Evolutionary conservation across 2,113 vertebrate species (phyloP).

Genomic region (Engystomops pustulosus): DNA sequence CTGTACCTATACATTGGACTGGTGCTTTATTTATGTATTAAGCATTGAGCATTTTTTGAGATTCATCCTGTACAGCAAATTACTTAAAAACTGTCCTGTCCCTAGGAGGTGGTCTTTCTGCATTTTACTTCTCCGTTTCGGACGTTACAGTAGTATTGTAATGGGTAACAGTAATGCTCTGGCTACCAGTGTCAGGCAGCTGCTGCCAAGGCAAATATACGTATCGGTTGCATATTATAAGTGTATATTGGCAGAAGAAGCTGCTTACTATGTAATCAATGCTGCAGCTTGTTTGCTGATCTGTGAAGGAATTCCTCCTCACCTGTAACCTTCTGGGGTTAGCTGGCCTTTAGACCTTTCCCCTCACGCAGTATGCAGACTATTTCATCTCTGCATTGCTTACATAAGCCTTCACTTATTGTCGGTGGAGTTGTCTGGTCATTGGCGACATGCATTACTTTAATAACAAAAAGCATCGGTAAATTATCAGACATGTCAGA

Average conservation of each 20-base stretch:
- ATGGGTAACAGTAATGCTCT: too few relatives aligned
- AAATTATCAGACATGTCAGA: background rate
- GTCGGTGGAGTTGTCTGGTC: conserved; percentile 5
- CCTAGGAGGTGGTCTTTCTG: too few relatives aligned
- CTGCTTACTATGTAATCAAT: background rate
- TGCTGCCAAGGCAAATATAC: too few relatives aligned
- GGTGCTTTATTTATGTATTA: too few relatives aligned
- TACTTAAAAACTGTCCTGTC: too few relatives aligned
- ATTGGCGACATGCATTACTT: background rate
- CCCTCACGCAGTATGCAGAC: conserved; percentile 11
- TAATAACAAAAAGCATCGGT: background rate
- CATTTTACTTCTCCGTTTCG: too few relatives aligned
- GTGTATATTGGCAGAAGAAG: background rate
- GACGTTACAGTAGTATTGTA: too few relatives aligned
- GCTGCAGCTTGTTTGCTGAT: background rate
- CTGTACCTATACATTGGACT: too few relatives aligned
- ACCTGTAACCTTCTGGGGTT: conserved; percentile 3
- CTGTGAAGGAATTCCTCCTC: conserved; percentile 26
- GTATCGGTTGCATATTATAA: background rate
- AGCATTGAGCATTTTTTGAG: too few relatives aligned
- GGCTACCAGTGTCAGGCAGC: too few relatives aligned
- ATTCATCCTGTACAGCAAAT: too few relatives aligned
- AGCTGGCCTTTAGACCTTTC: conserved; percentile 45
- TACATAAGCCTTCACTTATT: background rate
- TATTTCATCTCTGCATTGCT: conserved; percentile 36